Evolutionary conservation across 2,113 vertebrate genomes (phyloP), one percentile per base, ranked within the genome.

Genomic region (Notothenia rossii): DNA sequence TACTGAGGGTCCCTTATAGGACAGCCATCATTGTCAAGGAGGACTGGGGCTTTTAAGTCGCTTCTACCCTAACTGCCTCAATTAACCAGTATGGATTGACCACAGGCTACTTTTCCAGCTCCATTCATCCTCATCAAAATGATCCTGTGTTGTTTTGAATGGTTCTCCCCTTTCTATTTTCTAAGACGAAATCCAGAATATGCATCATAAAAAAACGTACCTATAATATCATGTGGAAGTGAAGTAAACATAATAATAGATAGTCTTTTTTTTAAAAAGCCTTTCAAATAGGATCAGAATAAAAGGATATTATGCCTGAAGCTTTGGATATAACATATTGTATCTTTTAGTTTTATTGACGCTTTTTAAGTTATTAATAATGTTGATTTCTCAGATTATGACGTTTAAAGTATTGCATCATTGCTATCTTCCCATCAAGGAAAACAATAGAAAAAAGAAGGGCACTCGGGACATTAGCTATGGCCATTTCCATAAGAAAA

Each of bases 21-120:
- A 90, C 88, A 77, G 89, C 84, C 90, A 75, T 86, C 84, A 90
- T 79, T 88, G 91, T 90, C 85, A 83, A 88, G 87, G 86, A 85
- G 90, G 83, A 74, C 78, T 82, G 66, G 55, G 83, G 90, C 93
- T 94, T 93, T 92, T 79, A 91, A 84, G 83, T 88, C 71, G 87
- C 68, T 82, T 81, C 81, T 79, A 75, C 62, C 58, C 49, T 88
- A 90, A 90, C 84, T 87, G 83, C 86, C 67, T 75, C 85, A 90
- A 90, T 90, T 93, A 92, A 88, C 59, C 63, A 68, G 68, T 74
- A 74, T 81, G 74, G 79, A 91, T 20, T 87, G 86, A 91, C 90
- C 86, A 84, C 71, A 64, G 80, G 69, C 69, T 75, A 46, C 83
- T 85, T 89, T 85, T 86, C 74, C 36, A 80, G 59, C 75, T 77